Percentiles rank a stretch among this genome's conserved stretches.
phyloP scores from a whole-genome alignment of 2,113 vertebrate species.

The Shinisaurus crocodilurus region DNA sequence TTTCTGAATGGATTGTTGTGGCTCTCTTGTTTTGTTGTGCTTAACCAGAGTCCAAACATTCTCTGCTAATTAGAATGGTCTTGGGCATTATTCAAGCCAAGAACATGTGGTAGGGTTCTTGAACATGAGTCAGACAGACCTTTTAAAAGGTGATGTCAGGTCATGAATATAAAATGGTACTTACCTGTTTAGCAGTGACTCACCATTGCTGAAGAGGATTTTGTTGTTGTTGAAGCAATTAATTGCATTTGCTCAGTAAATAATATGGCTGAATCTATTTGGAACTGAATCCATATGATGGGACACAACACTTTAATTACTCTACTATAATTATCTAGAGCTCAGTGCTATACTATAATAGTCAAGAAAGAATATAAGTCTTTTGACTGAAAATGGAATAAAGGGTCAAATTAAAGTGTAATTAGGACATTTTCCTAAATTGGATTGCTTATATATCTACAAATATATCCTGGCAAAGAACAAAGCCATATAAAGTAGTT shows the following conservation, averaged over 20 bases:
- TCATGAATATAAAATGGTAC: background rate
- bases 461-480: background rate
- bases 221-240: background rate
- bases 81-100: slow-evolving; percentile 7
- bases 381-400: accelerated
- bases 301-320: slow-evolving; percentile 47
- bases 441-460: slow-evolving; percentile 10
- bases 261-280: slow-evolving; percentile 29
- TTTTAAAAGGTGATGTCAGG: background rate
- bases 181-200: slow-evolving; percentile 15
- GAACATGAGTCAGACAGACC: accelerated
- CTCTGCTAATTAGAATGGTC: background rate
- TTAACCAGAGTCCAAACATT: background rate
- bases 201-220: background rate
- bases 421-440: background rate
- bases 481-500: slow-evolving; percentile 24
- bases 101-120: background rate
- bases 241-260: slow-evolving; percentile 13
- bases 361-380: slow-evolving; percentile 10
- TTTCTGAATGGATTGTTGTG: background rate
- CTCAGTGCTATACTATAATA: background rate
- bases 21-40: too few relatives aligned
- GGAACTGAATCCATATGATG: slow-evolving; percentile 24
- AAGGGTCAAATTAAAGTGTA: background rate
- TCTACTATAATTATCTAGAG: slow-evolving; percentile 15